phyloP scores from a whole-genome alignment of 2,113 vertebrate genomes.

The Anoura caudifer region DNA sequence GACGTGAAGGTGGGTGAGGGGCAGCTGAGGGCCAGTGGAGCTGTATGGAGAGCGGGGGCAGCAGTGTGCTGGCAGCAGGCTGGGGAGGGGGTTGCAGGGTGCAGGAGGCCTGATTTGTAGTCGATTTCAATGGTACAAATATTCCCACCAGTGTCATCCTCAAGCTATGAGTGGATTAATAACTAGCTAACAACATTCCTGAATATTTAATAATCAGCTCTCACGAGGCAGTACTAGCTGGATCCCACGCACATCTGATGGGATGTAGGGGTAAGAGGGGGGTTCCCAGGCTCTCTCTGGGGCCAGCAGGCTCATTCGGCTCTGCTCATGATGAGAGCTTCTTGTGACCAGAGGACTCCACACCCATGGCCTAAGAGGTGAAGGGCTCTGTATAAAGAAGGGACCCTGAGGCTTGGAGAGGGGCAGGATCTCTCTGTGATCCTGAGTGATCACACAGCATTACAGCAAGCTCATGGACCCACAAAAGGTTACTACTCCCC shows the following conservation, averaged over 20 bases:
- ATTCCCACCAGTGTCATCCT: not conserved
- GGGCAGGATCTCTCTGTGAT: not conserved
- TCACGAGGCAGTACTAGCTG: not conserved
- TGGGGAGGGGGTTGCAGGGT: not conserved
- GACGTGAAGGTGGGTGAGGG: not conserved
- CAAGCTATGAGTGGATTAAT: not conserved
- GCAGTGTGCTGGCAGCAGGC: not conserved
- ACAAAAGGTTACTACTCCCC: not conserved
- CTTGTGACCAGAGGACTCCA: not conserved
- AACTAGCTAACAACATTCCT: not conserved
- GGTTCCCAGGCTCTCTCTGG: not conserved
- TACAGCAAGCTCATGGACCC: not conserved
- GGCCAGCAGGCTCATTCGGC: not conserved
- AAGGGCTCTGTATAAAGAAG: not conserved
- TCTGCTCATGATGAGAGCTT: not conserved
- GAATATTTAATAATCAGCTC: not conserved
- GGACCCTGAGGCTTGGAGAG: not conserved
- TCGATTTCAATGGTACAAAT: not conserved
- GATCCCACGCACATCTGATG: not conserved
- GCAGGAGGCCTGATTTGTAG: not conserved
- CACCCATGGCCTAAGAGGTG: no score
- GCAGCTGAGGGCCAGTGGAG: not conserved
- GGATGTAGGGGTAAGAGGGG: not conserved
- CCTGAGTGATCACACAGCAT: not conserved
- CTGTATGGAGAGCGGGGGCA: rapidly evolving